Evolutionary conservation across 2,113 vertebrate genomes (phyloP), one percentile per base, ranked within the genome.

Genomic region (Pimephales promelas): DNA sequence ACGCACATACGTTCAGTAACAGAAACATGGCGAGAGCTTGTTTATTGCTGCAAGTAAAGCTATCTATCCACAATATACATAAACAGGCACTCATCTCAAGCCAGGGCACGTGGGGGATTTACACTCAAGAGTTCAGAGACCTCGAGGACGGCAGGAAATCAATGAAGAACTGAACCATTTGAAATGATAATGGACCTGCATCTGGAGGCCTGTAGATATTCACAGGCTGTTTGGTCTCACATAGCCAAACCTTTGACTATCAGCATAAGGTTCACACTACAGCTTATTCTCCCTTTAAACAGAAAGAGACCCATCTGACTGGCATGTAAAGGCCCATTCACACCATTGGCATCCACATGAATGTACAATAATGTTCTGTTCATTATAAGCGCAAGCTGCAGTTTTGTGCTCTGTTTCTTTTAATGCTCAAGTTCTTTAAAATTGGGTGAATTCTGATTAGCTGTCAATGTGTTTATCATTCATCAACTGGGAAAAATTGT

Each of bases 81-180:
- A 77, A 77, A 59, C 31, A 40, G 10, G 9, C 34, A 22, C 66
- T 70, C 34, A 10, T 40, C 20, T 70, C 45, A 45, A 72, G 40
- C 40, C 68, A n/a, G 11, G 31, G 16, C 26, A 31, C 72, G 31
- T 11, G 3, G 14, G 52, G 24, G 43, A 52, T 74, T 74, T 74
- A 52, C 72, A 74, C 28, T 57, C 64, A 34, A 75, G 73, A 45
- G 43, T 28, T 54, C 22, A 8, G 13, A 80, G 83, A 80, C 70
- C 66, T 64, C 71, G 24, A 18, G 68, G 83, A 74, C 77, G 80
- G 43, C 26, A 62, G 43, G 28, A 64, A 72, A 85, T 85, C 83
- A 64, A 85, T 77, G 59, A 64, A 10, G 56, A 75, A 20, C 70
- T 24, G 6, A 82, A 73, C 47, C 11, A 81, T 34, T 45, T 68